Evolutionary conservation across 2,113 vertebrate species (phyloP).

Genomic region (Rhagologus leucostigma): DNA sequence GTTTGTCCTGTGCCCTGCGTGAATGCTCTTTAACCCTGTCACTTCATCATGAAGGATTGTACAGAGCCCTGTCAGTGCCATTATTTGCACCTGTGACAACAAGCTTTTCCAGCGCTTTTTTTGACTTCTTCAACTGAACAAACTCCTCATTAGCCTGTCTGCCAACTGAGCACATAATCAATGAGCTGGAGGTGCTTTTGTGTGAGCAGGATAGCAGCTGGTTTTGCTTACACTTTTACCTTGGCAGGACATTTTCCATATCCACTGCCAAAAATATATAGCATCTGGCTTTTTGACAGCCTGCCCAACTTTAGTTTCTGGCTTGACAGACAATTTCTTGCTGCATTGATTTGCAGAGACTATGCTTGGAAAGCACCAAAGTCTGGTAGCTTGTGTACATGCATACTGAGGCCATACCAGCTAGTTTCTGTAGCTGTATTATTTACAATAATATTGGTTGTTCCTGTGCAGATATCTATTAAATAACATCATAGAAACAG

Average conservation of each 20-base stretch:
- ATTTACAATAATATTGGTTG: neutral
- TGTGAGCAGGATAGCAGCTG: slow-evolving; percentile 33
- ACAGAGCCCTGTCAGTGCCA: neutral
- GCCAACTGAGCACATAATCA: slow-evolving; percentile 25
- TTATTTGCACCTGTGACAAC: slow-evolving; percentile 32
- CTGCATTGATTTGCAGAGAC: neutral
- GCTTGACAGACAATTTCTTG: neutral
- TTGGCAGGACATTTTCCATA: slow-evolving; percentile 54
- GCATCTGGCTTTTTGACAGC: slow-evolving; percentile 14
- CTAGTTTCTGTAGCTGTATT: neutral
- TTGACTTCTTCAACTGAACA: slow-evolving; percentile 4
- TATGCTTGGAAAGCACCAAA: neutral
- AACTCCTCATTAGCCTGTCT: neutral
- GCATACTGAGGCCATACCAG: neutral
- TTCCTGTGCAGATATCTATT: neutral
- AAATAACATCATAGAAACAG: neutral
- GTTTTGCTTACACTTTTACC: slow-evolving; percentile 46
- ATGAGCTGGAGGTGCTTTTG: slow-evolving; percentile 41
- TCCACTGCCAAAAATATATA: slow-evolving; percentile 17
- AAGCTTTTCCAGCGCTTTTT: slow-evolving; percentile 10
- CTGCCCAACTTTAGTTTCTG: neutral
- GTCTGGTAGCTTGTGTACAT: neutral
- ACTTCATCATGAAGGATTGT: neutral
- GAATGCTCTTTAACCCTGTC: neutral
- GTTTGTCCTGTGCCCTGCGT: neutral